Percentiles rank a stretch among this genome's conserved stretches.
These are phyloP conservation scores for Sapayoa aenigma DNA, from an alignment of 2,113 vertebrate species.

Conservation along the genomic window DNA sequence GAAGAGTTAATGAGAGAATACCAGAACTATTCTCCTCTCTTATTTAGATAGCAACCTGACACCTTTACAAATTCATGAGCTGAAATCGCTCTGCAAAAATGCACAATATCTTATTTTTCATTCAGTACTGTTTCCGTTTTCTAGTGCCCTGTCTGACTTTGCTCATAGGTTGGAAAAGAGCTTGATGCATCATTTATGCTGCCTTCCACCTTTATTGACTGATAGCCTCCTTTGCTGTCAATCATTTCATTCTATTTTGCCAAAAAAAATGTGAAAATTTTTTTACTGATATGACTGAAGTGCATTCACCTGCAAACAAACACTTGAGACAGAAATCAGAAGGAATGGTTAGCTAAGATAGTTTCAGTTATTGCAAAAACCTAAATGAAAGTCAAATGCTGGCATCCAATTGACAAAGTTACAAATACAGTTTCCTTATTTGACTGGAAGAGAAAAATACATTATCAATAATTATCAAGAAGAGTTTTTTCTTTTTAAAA, in stretches of 20 bases:
- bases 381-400: not conserved
- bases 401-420: not conserved
- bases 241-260: slow-evolving; percentile 40
- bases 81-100: slow-evolving; percentile 1
- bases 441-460: not conserved
- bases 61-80: slow-evolving; percentile 48
- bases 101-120: slow-evolving; percentile 30
- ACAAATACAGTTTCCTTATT: not conserved
- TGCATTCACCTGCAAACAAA: slow-evolving; percentile 32
- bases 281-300: not conserved
- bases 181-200: slow-evolving; percentile 61
- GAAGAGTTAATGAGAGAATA: slow-evolving; percentile 21
- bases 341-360: not conserved
- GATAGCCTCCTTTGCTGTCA: slow-evolving; percentile 41
- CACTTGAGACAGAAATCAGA: slow-evolving; percentile 22
- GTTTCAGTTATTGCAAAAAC: not conserved
- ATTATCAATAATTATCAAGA: not conserved
- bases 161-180: slow-evolving; percentile 21
- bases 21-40: not conserved
- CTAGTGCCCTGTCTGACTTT: slow-evolving; percentile 52
- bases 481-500: not conserved
- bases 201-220: slow-evolving; percentile 46
- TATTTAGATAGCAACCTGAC: slow-evolving; percentile 27
- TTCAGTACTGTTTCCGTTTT: slow-evolving; percentile 34
- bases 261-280: slow-evolving; percentile 14